These are phyloP conservation scores for Drosophila lutescens DNA, from an alignment of 2,888 invertebrate genomes.

Conservation along the genomic window DNA sequence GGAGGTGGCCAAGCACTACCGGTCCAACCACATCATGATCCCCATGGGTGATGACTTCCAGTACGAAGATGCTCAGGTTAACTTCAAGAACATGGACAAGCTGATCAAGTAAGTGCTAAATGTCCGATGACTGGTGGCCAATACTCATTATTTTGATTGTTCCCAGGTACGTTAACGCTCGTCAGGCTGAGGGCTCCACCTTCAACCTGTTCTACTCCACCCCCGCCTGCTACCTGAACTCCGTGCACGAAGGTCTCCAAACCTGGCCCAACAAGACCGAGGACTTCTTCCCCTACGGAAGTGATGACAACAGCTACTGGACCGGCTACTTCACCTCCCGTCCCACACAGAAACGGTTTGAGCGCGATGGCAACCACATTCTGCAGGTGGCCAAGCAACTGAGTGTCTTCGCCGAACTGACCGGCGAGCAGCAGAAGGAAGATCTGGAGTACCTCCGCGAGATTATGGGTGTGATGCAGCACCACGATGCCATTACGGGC, in stretches of 20 bases:
- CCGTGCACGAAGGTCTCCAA: slow-evolving; percentile 85
- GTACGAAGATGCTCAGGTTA: slow-evolving; percentile 40
- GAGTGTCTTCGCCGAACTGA: slow-evolving; percentile 86
- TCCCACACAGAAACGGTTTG: slow-evolving; percentile 91
- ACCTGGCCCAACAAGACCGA: slow-evolving; percentile 90
- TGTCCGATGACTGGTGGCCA: too few species aligned
- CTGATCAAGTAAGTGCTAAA: slow-evolving; percentile 11
- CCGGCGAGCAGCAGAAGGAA: slow-evolving; percentile 48
- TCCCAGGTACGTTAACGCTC: slow-evolving; percentile 62
- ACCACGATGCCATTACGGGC: slow-evolving; percentile 94
- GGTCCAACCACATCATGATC: slow-evolving; percentile 91
- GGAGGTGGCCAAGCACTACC: slow-evolving; percentile 86
- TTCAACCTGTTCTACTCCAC: slow-evolving; percentile 94
- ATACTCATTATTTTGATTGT: background rate
- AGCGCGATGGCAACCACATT: slow-evolving; percentile 90
- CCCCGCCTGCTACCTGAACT: slow-evolving; percentile 93
- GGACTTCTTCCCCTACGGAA: slow-evolving; percentile 96
- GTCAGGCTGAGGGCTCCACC: slow-evolving; percentile 86
- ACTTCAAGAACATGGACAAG: slow-evolving; percentile 43
- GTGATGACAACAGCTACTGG: slow-evolving; percentile 94
- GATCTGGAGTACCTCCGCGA: slow-evolving; percentile 86
- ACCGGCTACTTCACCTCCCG: slow-evolving; percentile 95
- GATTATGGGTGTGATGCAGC: slow-evolving; percentile 89
- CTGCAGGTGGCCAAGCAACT: slow-evolving; percentile 92
- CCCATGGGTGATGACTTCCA: slow-evolving; percentile 94